Evolutionary conservation across 64 coral and sea anemone species (phyloP).

Genomic region (Porites lutea): DNA sequence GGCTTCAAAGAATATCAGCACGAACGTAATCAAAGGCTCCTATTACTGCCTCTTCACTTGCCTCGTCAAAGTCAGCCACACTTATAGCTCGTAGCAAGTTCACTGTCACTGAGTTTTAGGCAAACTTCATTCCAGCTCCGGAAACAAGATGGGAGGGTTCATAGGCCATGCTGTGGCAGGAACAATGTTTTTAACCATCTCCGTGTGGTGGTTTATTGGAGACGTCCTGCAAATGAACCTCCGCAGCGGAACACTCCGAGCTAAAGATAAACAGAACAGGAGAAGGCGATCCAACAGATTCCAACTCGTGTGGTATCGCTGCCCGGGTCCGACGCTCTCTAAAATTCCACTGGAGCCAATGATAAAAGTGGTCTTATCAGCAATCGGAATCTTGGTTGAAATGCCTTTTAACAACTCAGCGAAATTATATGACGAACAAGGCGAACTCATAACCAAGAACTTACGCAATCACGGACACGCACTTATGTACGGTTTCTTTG

Average conservation of each 20-base stretch:
- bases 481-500: conserved; percentile 89
- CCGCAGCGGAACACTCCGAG: no score
- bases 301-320: not conserved
- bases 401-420: conserved; percentile 21
- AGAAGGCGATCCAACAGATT: not conserved
- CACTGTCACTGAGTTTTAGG: no score
- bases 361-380: conserved; percentile 46
- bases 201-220: conserved; percentile 65
- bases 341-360: conserved; percentile 77
- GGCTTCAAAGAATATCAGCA: no score
- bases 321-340: not conserved
- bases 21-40: no score
- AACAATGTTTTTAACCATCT: conserved; percentile 38
- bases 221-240: not conserved
- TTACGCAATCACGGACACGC: conserved; percentile 77
- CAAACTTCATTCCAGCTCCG: no score
- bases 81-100: no score
- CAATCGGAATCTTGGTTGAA: conserved; percentile 50
- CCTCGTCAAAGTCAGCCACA: no score
- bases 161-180: conserved; percentile 67
- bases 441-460: conserved; percentile 42
- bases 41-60: no score
- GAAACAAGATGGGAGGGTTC: conserved; percentile 48
- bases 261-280: no score
- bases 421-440: conserved; percentile 41